Evolutionary conservation across 1,140 invertebrate species (phyloP).

Genomic region (Drosophila burlai): DNA sequence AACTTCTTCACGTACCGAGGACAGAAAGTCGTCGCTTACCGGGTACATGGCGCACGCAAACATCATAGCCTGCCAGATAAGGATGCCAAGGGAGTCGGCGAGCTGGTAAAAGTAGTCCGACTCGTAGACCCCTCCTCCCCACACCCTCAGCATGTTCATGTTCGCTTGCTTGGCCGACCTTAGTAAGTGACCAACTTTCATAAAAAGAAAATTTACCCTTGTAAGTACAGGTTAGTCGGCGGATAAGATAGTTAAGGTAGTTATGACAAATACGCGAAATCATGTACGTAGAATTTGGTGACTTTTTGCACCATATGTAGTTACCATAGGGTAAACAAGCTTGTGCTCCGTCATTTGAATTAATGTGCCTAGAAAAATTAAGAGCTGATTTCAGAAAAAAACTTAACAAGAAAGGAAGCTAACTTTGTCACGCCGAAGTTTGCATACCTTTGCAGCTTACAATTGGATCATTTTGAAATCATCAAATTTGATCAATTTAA

Average conservation of each 20-base stretch:
- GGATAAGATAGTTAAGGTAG: too few relatives aligned
- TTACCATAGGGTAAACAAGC: not conserved
- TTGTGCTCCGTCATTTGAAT: too few relatives aligned
- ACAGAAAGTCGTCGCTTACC: constrained; percentile 89
- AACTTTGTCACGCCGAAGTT: too few relatives aligned
- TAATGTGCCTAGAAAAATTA: too few relatives aligned
- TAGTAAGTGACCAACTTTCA: constrained; percentile 88
- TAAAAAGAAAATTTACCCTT: not conserved
- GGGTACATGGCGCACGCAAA: constrained; percentile 99
- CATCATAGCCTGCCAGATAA: constrained; percentile 98
- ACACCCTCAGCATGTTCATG: constrained; percentile 98
- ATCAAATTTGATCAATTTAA: too few relatives aligned
- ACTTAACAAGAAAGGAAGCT: too few relatives aligned
- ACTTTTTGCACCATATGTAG: not conserved
- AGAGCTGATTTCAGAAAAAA: too few relatives aligned
- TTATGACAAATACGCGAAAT: not conserved
- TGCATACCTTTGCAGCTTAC: too few relatives aligned
- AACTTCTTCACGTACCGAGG: constrained; percentile 92
- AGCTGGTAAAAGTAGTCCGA: constrained; percentile 95
- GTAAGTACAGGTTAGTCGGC: not conserved
- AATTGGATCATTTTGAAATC: too few relatives aligned
- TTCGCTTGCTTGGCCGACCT: constrained; percentile 91
- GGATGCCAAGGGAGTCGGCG: constrained; percentile 92
- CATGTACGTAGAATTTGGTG: not conserved
- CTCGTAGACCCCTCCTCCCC: constrained; percentile 99